Evolutionary conservation across 2,888 invertebrate species (phyloP), one percentile per base, ranked within the genome.

Genomic region (Laspeyria flexula): DNA sequence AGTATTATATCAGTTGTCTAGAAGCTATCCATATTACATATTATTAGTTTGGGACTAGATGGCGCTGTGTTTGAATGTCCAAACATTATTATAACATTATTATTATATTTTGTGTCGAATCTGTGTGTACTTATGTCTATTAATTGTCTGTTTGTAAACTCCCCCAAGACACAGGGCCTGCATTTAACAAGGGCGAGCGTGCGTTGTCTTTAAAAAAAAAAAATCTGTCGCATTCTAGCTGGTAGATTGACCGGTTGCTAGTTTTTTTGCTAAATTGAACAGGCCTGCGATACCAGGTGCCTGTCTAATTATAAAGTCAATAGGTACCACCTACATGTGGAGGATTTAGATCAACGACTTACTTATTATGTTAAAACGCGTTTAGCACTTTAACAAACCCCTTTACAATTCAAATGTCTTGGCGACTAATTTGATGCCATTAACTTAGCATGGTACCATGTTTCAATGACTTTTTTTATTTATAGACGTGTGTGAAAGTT

Each of bases 161-260:
- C n/a, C n/a, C n/a, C n/a, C n/a, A n/a, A n/a, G n/a, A n/a, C n/a
- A n/a, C n/a, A n/a, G n/a, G n/a, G n/a, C n/a, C n/a, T n/a, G n/a
- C n/a, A n/a, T n/a, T n/a, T n/a, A n/a, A n/a, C n/a, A n/a, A n/a
- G n/a, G n/a, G n/a, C n/a, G n/a, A n/a, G n/a, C n/a, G n/a, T n/a
- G n/a, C n/a, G n/a, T n/a, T n/a, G n/a, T n/a, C n/a, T n/a, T n/a
- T n/a, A n/a, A n/a, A n/a, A n/a, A n/a, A n/a, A n/a, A n/a, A n/a
- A n/a, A n/a, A n/a, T n/a, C n/a, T n/a, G n/a, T n/a, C n/a, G n/a
- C n/a, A 37, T 30, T 35, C 12, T 30, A 25, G 29, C 11, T 31
- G 30, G 39, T 45, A 23, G 45, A n/a, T 34, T 49, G 49, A 50
- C 63, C 41, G 51, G 54, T 60, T 54, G 37, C 31, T 51, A 43